Evolutionary conservation across 1,140 invertebrate species (phyloP).

Genomic region (Bombus terrestris): DNA sequence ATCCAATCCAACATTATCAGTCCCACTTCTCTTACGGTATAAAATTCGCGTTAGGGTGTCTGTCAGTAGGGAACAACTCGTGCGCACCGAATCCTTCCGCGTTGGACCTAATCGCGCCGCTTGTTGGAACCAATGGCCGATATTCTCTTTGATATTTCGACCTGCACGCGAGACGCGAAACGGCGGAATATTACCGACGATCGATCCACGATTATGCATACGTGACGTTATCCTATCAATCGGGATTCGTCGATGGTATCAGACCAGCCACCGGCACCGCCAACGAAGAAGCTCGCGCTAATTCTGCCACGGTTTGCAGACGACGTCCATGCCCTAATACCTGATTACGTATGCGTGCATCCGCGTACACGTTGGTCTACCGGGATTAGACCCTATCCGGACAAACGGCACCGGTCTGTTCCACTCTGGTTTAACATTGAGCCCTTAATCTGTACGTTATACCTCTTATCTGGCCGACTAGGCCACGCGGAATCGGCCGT

Average conservation of each 20-base stretch:
- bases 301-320: constrained; percentile 18
- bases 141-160: background rate
- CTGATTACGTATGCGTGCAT: constrained; percentile 56
- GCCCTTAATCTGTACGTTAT: constrained; percentile 52
- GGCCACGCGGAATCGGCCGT: constrained; percentile 28
- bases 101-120: too few species aligned
- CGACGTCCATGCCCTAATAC: constrained; percentile 52
- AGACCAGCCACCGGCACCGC: background rate
- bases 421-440: constrained; percentile 15
- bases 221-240: constrained; percentile 9
- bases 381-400: constrained; percentile 48
- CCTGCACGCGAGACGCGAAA: too few species aligned
- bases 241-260: background rate
- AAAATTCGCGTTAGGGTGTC: too few species aligned
- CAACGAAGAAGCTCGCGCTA: constrained; percentile 34
- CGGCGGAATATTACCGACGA: background rate
- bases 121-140: background rate
- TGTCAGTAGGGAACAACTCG: rapidly evolving
- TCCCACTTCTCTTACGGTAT: rapidly evolving
- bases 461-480: constrained; percentile 43
- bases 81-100: too few species aligned
- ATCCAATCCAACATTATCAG: too few species aligned
- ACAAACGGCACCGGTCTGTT: constrained; percentile 37
- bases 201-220: too few species aligned
- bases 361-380: background rate